phyloP scores from a whole-genome alignment of 2,113 vertebrate species.

The Galemys pyrenaicus region DNA sequence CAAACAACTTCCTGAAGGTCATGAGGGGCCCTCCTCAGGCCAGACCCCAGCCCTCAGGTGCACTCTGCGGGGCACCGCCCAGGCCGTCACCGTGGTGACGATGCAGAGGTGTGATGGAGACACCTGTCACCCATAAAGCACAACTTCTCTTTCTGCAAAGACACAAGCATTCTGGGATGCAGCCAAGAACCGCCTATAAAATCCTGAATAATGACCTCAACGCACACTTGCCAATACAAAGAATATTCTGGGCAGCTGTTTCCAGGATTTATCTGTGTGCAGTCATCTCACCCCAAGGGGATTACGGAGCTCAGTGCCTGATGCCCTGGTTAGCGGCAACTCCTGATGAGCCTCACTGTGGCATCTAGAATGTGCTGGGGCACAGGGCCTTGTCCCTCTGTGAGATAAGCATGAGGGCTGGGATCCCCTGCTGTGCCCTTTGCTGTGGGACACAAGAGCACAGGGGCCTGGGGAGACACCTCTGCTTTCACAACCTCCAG shows the following conservation, averaged over 20 bases:
- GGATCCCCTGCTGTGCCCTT: background rate
- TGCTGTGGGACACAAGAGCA: background rate
- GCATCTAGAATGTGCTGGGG: background rate
- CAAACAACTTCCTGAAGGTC: background rate
- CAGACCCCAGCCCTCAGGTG: background rate
- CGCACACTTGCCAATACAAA: background rate
- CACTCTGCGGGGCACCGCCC: background rate
- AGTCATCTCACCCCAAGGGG: background rate
- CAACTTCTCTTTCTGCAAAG: background rate
- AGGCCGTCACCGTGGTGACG: background rate
- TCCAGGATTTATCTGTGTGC: background rate
- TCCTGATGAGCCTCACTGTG: background rate
- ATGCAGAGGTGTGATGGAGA: constrained; percentile 18
- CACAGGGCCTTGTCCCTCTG: background rate
- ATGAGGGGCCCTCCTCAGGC: accelerated
- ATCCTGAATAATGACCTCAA: background rate
- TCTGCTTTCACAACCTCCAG: background rate
- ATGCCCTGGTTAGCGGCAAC: background rate
- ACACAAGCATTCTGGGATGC: constrained; percentile 25
- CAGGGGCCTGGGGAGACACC: background rate
- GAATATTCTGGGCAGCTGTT: constrained; percentile 5
- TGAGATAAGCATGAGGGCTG: background rate
- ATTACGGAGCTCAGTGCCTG: background rate
- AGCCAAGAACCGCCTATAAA: constrained; percentile 49
- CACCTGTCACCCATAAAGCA: constrained; percentile 54